phyloP scores from a whole-genome alignment of 2,888 invertebrate genomes.

The Limnephilus lunatus region DNA sequence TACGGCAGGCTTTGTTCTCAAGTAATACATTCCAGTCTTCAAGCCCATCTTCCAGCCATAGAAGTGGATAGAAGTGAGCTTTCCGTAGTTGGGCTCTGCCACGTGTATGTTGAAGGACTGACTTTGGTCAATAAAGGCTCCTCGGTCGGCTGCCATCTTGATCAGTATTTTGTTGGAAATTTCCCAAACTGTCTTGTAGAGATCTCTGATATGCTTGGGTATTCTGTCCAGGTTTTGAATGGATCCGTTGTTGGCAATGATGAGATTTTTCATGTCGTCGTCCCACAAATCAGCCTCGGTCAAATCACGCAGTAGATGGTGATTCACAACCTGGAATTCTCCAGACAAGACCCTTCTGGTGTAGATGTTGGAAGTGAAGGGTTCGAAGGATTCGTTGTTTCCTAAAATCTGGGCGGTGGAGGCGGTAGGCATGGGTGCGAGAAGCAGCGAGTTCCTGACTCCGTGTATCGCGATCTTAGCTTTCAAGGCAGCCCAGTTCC shows the following conservation, averaged over 20 bases:
- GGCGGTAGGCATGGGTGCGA: constrained; percentile 99
- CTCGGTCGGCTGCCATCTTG: constrained; percentile 98
- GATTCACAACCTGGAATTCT: constrained; percentile 97
- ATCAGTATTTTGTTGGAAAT: constrained; percentile 94
- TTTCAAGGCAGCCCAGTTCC: constrained; percentile 93
- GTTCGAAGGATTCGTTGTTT: constrained; percentile 98
- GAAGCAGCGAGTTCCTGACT: constrained; percentile 92
- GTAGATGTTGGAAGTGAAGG: constrained; percentile 98
- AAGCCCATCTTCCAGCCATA: constrained; percentile 97
- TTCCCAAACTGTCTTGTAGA: constrained; percentile 99
- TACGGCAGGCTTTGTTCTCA: constrained; percentile 96
- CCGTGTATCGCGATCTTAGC: constrained; percentile 92
- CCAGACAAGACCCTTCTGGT: constrained; percentile 95
- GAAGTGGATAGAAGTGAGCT: constrained; percentile 98
- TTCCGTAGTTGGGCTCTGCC: constrained; percentile 94
- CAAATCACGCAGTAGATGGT: constrained; percentile 94
- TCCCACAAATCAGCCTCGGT: constrained; percentile 95
- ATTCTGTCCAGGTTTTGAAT: constrained; percentile 92
- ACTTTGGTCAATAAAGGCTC: constrained; percentile 98
- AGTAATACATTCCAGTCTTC: constrained; percentile 99
- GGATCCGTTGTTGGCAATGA: constrained; percentile 94
- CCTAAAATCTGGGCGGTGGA: constrained; percentile 99
- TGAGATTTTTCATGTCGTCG: constrained; percentile 95
- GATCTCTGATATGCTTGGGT: constrained; percentile 88
- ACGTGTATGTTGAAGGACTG: constrained; percentile 99